Conservation (phyloP, 2,113 vertebrate genomes). For the Pseudonaja textilis region DNA sequence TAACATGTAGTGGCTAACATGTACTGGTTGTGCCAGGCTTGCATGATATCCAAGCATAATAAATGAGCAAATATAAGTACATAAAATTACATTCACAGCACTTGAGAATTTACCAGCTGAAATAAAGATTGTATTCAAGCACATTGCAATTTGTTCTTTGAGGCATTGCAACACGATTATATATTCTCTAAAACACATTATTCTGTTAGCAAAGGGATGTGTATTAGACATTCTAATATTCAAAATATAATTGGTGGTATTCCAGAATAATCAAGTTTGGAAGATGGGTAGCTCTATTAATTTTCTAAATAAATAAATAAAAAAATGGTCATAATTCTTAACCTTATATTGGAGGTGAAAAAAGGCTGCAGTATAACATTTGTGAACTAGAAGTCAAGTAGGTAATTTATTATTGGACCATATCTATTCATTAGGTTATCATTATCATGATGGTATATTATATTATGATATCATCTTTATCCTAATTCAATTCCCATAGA, state of each 20-base stretch:
- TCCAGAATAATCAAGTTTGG: too few species aligned
- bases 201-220: neutral
- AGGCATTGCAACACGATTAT: neutral
- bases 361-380: neutral
- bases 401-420: neutral
- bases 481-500: slow-evolving; percentile 9
- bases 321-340: too few species aligned
- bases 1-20: neutral
- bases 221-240: neutral
- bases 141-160: neutral
- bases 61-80: neutral
- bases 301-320: too few species aligned
- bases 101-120: neutral
- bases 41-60: neutral
- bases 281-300: too few species aligned
- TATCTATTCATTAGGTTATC: neutral
- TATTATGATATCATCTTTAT: too few species aligned
- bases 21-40: neutral
- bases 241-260: neutral
- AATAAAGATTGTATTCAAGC: neutral
- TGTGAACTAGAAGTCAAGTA: too few species aligned
- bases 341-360: neutral
- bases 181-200: neutral
- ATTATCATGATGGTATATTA: neutral
- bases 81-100: neutral